Base-by-base conservation (phyloP, 92 coral and sea anemone genomes). In the Pocillopora meandrina region DNA sequence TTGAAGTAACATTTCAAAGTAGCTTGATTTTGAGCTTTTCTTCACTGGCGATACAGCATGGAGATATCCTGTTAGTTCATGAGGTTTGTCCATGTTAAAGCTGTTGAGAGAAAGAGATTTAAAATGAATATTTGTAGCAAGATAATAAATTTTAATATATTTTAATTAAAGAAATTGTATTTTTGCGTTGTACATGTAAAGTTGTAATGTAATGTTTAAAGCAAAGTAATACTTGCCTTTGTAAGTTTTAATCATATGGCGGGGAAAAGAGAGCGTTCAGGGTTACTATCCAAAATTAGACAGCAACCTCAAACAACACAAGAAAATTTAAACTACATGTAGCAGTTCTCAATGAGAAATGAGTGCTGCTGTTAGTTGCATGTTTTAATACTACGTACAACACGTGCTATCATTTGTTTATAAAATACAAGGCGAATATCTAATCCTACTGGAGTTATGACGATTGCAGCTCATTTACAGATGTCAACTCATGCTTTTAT, bases 1-100 rank as follows among this genome's bases (percentile, higher is more conserved):
- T 85, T 85, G 83, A 42, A 85, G 65, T 52, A 85, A 77, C 76
- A 84, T 23, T 18, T 84, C 88, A 77, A 85, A 85, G 82, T 85
- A 85, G 47, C 77, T 85, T 73, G 83, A 66, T 70, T 85, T 85
- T 71, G 88, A 78, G 63, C 88, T 74, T 85, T 85, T 85, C 69
- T 71, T 78, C 56, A 79, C 74, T 76, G 82, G 82, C 69, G 82
- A 78, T 61, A 67, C 82, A 56, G 20, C 31, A 79, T 78, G 82
- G 63, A 85, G 65, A 82, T 26, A 85, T 58, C 86, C 86, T 56
- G 58, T 85, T 85, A 85, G 67, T 76, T 77, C 82, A 61, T 33
- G 15, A 56, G 56, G 74, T 35, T 42, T 79, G 84, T 36, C 75
- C 84, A 79, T 79, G 47, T 79, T 79, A 23, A 33, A 65, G 33